Base-by-base conservation (phyloP, 2,888 invertebrate species). In the Caradrina kadenii region DNA sequence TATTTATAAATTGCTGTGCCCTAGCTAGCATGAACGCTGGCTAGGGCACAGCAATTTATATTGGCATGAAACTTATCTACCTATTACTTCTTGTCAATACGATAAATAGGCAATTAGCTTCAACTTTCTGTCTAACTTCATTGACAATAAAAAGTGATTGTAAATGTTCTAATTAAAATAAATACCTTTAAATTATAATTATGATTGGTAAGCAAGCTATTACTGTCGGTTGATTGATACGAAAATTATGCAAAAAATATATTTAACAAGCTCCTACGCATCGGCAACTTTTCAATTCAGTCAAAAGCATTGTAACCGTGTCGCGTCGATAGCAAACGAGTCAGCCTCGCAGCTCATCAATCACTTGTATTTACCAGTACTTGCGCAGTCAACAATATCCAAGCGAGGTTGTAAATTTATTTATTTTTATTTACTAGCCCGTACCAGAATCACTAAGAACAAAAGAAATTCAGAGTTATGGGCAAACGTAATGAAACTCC, bases 401-500 rank as follows among this genome's bases (percentile, higher is more conserved):
- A 48, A 64, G 66, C 55, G 17, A 56, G 49, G 21, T 67, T 73
- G 60, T 66, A 68, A 63, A 63, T 69, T 63, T 76, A 70, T 79
- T 60, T 60, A 56, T 67, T 69, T 74, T 68, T 69, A 83, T 81
- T 82, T 68, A 75, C 83, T 71, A 63, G 62, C 73, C 59, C 56
- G 63, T 63, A 79, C 75, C 75, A 81, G 78, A 81, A 82, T 80
- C 76, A 61, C 74, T 80, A 81, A 83, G 80, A 85, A 84, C 78
- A 83, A 76, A 83, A 81, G 79, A 76, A 87, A 84, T 82, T 80
- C 73, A 81, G 83, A 88, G 86, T 83, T 87, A 87, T 81, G 80
- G 76, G 73, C 74, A 76, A 77, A 79, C 74, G 79, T 88, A 90
- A 90, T 87, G 89, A 90, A 86, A 87, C 86, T 83, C 81, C 80